phyloP scores from a whole-genome alignment of 2,113 vertebrate species.

The Brachyhypopomus occidentalis region DNA sequence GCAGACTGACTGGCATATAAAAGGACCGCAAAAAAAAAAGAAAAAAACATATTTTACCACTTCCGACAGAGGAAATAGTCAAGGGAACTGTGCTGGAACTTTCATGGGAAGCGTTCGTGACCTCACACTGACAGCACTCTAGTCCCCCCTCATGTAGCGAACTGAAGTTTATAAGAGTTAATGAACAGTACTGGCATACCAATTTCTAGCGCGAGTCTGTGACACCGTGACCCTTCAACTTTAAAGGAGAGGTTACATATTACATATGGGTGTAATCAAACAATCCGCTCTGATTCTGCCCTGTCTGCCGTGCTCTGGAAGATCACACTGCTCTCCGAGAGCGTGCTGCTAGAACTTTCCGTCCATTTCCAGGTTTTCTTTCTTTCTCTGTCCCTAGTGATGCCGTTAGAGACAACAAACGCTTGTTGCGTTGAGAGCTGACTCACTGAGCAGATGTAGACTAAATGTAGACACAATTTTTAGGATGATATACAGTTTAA shows the following conservation, averaged over 20 bases:
- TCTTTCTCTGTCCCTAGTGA: background rate
- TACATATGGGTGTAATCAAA: conserved; percentile 61
- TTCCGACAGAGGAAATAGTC: conserved; percentile 63
- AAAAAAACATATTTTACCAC: conserved; percentile 57
- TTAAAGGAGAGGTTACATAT: conserved; percentile 46
- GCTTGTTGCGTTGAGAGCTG: background rate
- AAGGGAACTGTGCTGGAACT: conserved; percentile 37
- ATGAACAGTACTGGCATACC: conserved; percentile 60
- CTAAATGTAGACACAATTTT: background rate
- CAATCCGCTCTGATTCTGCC: conserved; percentile 39
- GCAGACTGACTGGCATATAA: conserved; percentile 63
- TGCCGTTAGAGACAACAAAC: background rate
- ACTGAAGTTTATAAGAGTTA: conserved; percentile 65
- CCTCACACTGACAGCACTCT: conserved; percentile 52
- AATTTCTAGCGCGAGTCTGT: conserved; percentile 51
- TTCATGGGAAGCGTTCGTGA: conserved; percentile 60
- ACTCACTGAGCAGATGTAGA: background rate
- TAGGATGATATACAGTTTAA: background rate
- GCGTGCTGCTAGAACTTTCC: conserved; percentile 29
- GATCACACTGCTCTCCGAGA: conserved; percentile 16
- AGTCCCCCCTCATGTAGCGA: conserved; percentile 56
- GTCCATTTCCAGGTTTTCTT: conserved; percentile 12
- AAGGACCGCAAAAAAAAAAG: conserved; percentile 48
- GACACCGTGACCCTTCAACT: conserved; percentile 60
- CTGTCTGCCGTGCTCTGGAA: conserved; percentile 20